phyloP scores from a whole-genome alignment of 2,797 vertebrate species.

The Eremophila alpestris region DNA sequence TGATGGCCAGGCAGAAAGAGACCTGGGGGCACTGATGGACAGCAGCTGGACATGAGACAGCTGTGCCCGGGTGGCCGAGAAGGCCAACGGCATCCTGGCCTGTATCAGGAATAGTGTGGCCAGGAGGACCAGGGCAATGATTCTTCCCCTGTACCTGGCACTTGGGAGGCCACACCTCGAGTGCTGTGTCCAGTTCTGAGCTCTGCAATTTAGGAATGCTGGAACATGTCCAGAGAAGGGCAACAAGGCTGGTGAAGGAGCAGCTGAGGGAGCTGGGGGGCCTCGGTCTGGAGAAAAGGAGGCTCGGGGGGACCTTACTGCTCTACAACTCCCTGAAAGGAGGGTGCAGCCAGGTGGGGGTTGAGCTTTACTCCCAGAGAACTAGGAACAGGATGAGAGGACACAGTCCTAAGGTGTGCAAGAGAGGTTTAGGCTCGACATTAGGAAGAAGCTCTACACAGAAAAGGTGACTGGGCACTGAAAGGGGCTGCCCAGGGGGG shows the following conservation, averaged over 20 bases:
- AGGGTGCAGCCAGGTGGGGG: not conserved
- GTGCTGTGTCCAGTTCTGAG: not conserved
- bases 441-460: not conserved
- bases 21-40: not conserved
- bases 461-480: no score
- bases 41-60: not conserved
- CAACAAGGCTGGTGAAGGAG: not conserved
- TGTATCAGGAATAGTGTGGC: not conserved
- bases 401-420: no score
- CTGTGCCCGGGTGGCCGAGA: not conserved
- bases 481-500: not conserved
- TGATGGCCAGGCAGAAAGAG: not conserved
- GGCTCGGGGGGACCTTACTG: not conserved
- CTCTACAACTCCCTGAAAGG: not conserved
- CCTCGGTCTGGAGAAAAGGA: not conserved
- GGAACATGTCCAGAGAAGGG: not conserved
- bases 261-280: not conserved
- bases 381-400: not conserved
- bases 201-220: not conserved
- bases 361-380: not conserved
- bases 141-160: not conserved
- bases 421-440: not conserved
- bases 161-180: accelerated
- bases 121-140: not conserved
- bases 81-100: not conserved